Evolutionary conservation across 2,113 vertebrate species (phyloP).

Genomic region (Apodemus speciosus): DNA sequence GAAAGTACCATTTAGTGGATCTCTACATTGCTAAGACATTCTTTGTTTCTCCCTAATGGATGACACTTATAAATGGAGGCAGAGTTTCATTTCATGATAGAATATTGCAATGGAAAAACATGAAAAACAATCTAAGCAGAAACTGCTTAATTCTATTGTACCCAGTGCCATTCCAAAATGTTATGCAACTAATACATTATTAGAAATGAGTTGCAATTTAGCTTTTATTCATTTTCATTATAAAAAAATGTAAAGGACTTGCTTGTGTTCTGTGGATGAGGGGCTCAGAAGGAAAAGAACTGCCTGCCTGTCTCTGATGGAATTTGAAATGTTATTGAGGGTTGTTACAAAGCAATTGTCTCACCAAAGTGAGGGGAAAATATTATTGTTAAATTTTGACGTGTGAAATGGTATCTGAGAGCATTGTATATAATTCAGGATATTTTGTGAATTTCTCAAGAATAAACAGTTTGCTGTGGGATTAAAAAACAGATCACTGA

Average conservation of each 20-base stretch:
- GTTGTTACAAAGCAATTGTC: neutral
- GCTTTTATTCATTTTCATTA: neutral
- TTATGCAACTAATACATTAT: neutral
- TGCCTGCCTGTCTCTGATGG: neutral
- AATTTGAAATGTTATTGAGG: neutral
- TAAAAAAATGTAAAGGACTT: slow-evolving; percentile 13
- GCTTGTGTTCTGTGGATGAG: neutral
- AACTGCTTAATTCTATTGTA: neutral
- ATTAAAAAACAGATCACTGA: slow-evolving; percentile 29
- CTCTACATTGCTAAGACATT: slow-evolving; percentile 53
- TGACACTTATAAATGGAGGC: neutral
- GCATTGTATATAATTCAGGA: neutral
- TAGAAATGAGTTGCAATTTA: slow-evolving; percentile 18
- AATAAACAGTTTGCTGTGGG: neutral
- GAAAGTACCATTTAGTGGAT: slow-evolving; percentile 59
- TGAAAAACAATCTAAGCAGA: neutral
- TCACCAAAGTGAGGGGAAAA: neutral
- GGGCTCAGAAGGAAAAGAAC: neutral
- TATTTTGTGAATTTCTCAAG: neutral
- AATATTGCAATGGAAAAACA: slow-evolving; percentile 19
- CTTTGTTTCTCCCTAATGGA: neutral
- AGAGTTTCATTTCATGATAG: neutral
- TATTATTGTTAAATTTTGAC: neutral
- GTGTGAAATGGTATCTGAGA: neutral
- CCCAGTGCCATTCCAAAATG: neutral